phyloP scores from a whole-genome alignment of 2,888 invertebrate genomes.

The Euzophera pinguis region DNA sequence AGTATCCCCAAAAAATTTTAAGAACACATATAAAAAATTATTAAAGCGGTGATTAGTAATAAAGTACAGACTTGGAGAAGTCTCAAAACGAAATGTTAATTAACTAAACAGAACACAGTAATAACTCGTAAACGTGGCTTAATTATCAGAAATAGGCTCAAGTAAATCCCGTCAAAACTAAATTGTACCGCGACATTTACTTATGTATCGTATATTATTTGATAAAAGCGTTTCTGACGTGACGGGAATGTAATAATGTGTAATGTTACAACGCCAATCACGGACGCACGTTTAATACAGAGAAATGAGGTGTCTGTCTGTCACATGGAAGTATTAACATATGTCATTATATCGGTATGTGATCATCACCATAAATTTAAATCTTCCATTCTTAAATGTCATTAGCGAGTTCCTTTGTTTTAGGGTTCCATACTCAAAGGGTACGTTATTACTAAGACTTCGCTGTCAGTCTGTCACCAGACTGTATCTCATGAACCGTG shows the following conservation, averaged over 20 bases:
- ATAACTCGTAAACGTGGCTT: neutral
- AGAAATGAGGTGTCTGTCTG: slow-evolving; percentile 32
- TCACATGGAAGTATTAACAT: slow-evolving; percentile 29
- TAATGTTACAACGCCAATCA: slow-evolving; percentile 57
- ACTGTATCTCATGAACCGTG: too few species aligned
- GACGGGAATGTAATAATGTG: slow-evolving; percentile 71
- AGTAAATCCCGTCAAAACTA: slow-evolving; percentile 51
- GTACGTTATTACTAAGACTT: too few species aligned
- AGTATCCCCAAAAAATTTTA: too few species aligned
- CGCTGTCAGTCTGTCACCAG: too few species aligned
- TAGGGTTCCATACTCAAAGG: too few species aligned
- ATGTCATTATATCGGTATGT: slow-evolving; percentile 20
- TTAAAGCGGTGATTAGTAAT: too few species aligned
- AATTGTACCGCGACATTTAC: slow-evolving; percentile 61
- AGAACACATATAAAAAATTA: too few species aligned
- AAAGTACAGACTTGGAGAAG: too few species aligned
- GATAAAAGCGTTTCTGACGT: slow-evolving; percentile 62
- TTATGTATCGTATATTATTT: slow-evolving; percentile 61
- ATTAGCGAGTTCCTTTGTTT: too few species aligned
- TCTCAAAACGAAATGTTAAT: neutral
- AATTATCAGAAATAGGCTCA: slow-evolving; percentile 9
- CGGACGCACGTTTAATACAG: slow-evolving; percentile 52
- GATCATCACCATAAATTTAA: neutral
- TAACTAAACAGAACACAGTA: neutral
- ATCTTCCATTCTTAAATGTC: too few species aligned